A percentile compares a stretch with the other conserved stretches of the same genome.
These are phyloP conservation scores for Podarcis siculus DNA, from an alignment of 2,797 vertebrate species.

Conservation along the genomic window DNA sequence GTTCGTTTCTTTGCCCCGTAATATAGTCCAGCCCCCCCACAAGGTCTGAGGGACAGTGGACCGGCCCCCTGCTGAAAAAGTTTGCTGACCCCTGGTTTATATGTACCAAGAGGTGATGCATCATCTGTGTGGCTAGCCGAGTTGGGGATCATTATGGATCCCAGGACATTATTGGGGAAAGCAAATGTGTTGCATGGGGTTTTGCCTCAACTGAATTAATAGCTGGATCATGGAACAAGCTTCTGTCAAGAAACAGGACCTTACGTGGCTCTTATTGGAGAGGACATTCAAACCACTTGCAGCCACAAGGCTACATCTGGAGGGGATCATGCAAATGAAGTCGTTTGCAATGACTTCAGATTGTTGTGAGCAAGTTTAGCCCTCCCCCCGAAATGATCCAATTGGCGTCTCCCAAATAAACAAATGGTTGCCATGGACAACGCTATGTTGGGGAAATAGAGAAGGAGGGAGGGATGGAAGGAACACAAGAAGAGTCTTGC, in stretches of 20 bases:
- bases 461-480: neutral
- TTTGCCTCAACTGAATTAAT: neutral
- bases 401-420: neutral
- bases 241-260: neutral
- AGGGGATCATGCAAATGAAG: neutral
- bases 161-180: neutral
- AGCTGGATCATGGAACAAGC: neutral
- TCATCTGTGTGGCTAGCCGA: neutral
- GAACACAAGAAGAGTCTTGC: neutral
- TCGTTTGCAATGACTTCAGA: neutral
- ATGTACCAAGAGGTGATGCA: neutral
- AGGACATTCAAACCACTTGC: neutral
- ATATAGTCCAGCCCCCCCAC: no score
- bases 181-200: neutral
- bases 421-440: neutral
- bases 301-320: neutral
- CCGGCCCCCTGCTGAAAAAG: no score
- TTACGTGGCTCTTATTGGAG: rapidly evolving
- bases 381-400: neutral
- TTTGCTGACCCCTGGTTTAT: neutral
- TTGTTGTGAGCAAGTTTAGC: neutral
- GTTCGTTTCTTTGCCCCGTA: no score
- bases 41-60: no score
- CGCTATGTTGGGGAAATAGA: neutral
- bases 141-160: neutral